phyloP scores from a whole-genome alignment of 2,888 invertebrate genomes.

The Bembecia ichneumoniformis region DNA sequence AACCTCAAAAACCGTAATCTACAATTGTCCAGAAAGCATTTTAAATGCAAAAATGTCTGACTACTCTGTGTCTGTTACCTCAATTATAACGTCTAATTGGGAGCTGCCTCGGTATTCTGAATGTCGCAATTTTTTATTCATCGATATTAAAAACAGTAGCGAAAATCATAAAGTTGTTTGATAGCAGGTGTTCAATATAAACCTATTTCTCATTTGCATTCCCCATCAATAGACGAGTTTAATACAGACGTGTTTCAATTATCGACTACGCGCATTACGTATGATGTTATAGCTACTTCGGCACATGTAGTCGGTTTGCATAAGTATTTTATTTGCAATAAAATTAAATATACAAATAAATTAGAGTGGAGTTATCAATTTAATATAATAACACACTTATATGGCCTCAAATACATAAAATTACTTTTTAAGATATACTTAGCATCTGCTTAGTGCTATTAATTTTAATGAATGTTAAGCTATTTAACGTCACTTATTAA shows the following conservation, averaged over 20 bases:
- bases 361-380: neutral
- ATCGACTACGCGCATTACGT: neutral
- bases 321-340: neutral
- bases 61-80: too few species aligned
- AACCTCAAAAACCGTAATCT: too few species aligned
- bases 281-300: neutral
- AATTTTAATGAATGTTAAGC: too few species aligned
- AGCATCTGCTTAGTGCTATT: neutral
- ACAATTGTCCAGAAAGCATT: too few species aligned
- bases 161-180: conserved; percentile 21
- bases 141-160: conserved; percentile 18
- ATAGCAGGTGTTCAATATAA: conserved; percentile 19
- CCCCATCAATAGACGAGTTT: conserved; percentile 1
- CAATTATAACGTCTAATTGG: too few species aligned
- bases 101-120: neutral
- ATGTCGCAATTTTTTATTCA: conserved; percentile 18
- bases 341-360: neutral
- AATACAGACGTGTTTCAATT: neutral
- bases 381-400: neutral
- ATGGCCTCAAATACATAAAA: too few species aligned
- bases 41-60: too few species aligned
- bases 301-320: neutral
- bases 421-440: neutral
- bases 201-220: conserved; percentile 6
- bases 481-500: too few species aligned